Percentiles rank a stretch among this genome's conserved stretches.
phyloP scores from a whole-genome alignment of 2,797 vertebrate species.

The Bradypodion ventrale region DNA sequence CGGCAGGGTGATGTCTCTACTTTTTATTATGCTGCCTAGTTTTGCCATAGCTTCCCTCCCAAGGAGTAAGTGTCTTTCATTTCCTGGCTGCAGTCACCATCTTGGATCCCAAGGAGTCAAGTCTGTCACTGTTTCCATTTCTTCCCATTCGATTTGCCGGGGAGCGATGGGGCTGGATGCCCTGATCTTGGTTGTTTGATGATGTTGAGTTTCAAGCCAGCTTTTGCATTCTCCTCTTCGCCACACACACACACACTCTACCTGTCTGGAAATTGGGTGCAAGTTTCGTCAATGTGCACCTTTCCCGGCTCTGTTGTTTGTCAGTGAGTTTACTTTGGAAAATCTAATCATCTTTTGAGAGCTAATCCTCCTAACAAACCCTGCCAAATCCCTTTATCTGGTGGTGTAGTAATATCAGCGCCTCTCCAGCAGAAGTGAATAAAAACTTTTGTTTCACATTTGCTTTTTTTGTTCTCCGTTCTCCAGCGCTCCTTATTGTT shows the following conservation, averaged over 20 bases:
- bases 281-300: neutral
- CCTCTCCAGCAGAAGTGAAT: conserved; percentile 47
- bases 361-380: conserved; percentile 48
- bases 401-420: conserved; percentile 60
- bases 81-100: no score
- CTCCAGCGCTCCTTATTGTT: conserved; percentile 17
- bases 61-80: no score
- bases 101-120: no score
- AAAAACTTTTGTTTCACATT: conserved; percentile 33
- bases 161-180: no score
- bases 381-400: conserved; percentile 41
- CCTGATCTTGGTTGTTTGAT: no score
- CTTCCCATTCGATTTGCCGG: no score
- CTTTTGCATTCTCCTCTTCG: neutral
- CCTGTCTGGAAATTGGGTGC: neutral
- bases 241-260: neutral
- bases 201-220: no score
- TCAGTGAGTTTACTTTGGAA: neutral
- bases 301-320: neutral
- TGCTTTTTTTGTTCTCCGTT: conserved; percentile 37
- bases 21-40: no score
- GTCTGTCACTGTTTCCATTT: no score
- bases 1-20: no score
- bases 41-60: no score
- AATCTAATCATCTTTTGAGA: conserved; percentile 48